Base-by-base conservation (phyloP, 2,888 invertebrate genomes). In the Masnerella sp. region DNA sequence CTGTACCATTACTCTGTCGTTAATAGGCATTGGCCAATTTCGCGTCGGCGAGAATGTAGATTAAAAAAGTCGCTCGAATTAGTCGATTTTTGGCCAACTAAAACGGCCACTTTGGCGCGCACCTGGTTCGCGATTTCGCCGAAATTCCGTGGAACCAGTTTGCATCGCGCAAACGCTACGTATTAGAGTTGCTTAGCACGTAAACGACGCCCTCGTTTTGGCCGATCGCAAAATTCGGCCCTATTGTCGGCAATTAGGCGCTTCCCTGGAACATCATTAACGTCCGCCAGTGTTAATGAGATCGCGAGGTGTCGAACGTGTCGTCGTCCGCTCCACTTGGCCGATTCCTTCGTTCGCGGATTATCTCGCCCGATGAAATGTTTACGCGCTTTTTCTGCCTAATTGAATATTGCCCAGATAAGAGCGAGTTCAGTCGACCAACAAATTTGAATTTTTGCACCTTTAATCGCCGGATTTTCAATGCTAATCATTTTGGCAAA, bases 261-360 rank as follows among this genome's bases (percentile, higher is more conserved):
- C 74, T 78, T 75, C 79, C 73, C 77, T 74, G 76, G 79, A 83
- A 84, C 83, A 83, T 84, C 85, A 85, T 87, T 85, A 87, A 85
- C 85, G 77, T 82, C 76, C 62, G 61, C 47, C 77, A 70, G 84
- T 82, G 86, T 87, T 87, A 86, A 87, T 85, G 83, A 84, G 84
- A 78, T 78, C 78, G 74, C 72, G 62, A 85, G 82, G 84, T 83
- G 85, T 85, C 79, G 82, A 81, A 80, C 70, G 76, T 74, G 79
- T 75, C 77, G 77, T 75, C 75, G 78, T 71, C 65, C 77, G 78
- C 77, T 67, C 69, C 70, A 76, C 65, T 76, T 74, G 30, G 38
- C 14, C 30, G 47, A 20, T 20, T 25, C 38, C 45, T 62, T 42
- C 8, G 9, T 32, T 9, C 9, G 11, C n/a, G n/a, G 32, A 32